These are phyloP conservation scores for Palloptera scutellata DNA, from an alignment of 2,888 invertebrate species.

Conservation along the genomic window DNA sequence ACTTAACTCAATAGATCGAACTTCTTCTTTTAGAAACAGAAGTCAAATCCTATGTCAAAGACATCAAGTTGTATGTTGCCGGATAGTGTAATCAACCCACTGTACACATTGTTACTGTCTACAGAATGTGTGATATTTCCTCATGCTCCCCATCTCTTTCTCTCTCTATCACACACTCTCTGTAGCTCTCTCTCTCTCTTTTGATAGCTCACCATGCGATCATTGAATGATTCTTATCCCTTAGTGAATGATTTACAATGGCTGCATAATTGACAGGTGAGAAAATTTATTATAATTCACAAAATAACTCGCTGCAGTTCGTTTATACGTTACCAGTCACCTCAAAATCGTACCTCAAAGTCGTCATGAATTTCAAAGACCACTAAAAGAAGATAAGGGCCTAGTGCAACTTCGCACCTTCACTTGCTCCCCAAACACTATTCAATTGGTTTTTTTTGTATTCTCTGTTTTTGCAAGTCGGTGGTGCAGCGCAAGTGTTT, in stretches of 20 bases:
- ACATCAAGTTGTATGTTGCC: no score
- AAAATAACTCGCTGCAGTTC: constrained; percentile 16
- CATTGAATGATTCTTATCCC: constrained; percentile 25
- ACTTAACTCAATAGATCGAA: no score
- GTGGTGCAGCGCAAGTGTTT: background rate
- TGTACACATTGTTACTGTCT: background rate
- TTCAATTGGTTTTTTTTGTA: constrained; percentile 21
- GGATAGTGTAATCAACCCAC: no score
- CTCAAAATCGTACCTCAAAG: no score
- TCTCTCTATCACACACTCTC: constrained; percentile 6
- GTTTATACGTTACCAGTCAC: no score
- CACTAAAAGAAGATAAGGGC: no score
- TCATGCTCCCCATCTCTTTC: constrained; percentile 17
- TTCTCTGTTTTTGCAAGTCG: constrained; percentile 14
- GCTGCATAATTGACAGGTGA: constrained; percentile 47
- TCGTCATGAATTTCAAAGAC: no score
- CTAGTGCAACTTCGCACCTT: background rate
- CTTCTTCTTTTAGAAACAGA: no score
- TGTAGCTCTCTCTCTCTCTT: background rate
- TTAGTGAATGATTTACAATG: constrained; percentile 46
- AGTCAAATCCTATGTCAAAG: no score
- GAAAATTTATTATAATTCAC: constrained; percentile 43
- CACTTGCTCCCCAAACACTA: constrained; percentile 7
- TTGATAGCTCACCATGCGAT: constrained; percentile 7
- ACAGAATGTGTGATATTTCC: background rate